phyloP scores from a whole-genome alignment of 1,140 invertebrate genomes.

The Trissolcus basalis region DNA sequence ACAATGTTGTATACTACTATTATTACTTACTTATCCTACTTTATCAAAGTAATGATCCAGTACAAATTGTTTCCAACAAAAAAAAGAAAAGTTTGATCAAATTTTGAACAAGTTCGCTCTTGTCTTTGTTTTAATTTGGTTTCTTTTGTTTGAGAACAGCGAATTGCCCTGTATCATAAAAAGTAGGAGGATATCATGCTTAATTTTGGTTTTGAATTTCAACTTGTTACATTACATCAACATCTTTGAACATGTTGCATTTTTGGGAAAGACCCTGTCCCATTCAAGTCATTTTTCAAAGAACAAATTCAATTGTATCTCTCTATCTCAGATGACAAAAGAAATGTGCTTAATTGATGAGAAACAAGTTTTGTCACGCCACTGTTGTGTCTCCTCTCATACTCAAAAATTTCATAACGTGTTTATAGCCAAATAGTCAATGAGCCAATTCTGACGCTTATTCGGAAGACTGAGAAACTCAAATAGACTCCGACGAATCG shows the following conservation, averaged over 20 bases:
- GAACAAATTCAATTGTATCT: constrained; percentile 51
- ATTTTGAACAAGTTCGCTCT: too few species aligned
- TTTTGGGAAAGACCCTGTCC: constrained; percentile 46
- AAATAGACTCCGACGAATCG: constrained; percentile 51
- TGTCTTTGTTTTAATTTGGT: too few species aligned
- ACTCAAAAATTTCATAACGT: constrained; percentile 8
- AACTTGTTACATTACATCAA: too few species aligned
- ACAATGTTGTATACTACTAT: constrained; percentile 45
- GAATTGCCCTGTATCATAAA: too few species aligned
- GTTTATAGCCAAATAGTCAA: constrained; percentile 36
- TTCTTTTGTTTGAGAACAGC: too few species aligned
- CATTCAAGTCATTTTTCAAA: constrained; percentile 38
- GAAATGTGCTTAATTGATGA: not conserved
- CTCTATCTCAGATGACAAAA: constrained; percentile 7
- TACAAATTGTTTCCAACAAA: constrained; percentile 22
- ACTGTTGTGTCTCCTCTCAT: not conserved
- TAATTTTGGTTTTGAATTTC: constrained; percentile 21
- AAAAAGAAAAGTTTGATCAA: too few species aligned
- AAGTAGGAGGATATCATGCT: constrained; percentile 35
- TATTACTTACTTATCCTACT: constrained; percentile 13
- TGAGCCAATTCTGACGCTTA: constrained; percentile 51
- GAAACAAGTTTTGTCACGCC: not conserved
- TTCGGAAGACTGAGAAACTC: constrained; percentile 23
- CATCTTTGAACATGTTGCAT: constrained; percentile 34
- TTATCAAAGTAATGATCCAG: constrained; percentile 19